Conservation (phyloP, 2,888 invertebrate species). For the Lypha dubia region DNA sequence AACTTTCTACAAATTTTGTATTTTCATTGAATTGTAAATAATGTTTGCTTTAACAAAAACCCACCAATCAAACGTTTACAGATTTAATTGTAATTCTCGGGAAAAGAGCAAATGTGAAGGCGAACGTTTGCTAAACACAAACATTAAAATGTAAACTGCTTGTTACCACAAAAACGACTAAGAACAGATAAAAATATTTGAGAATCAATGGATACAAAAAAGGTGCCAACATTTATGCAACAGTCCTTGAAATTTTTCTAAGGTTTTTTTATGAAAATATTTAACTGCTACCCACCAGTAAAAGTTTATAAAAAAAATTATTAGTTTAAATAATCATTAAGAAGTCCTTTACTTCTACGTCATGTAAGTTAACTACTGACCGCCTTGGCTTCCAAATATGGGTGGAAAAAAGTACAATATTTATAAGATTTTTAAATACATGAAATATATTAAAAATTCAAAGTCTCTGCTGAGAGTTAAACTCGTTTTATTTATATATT, state of each 20-base stretch:
- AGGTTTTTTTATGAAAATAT: neutral
- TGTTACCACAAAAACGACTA: neutral
- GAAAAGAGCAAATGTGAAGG: neutral
- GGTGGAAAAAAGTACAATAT: no score
- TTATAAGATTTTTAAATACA: no score
- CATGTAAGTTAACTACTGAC: no score
- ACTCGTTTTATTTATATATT: no score
- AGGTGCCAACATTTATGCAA: neutral
- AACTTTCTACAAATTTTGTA: neutral
- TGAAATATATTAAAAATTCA: no score
- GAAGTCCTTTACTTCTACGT: no score
- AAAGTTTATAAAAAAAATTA: no score
- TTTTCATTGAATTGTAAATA: constrained; percentile 22
- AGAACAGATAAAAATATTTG: neutral
- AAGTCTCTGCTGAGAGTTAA: no score
- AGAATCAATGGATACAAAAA: neutral
- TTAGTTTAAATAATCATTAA: no score
- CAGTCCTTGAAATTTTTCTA: neutral
- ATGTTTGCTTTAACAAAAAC: constrained; percentile 15
- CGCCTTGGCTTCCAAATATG: no score
- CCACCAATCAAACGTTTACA: constrained; percentile 22
- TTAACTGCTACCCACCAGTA: no score
- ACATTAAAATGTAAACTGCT: constrained; percentile 8
- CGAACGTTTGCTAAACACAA: constrained; percentile 11
- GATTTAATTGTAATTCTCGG: neutral